phyloP scores from a whole-genome alignment of 2,888 invertebrate genomes.

The Pterostichus niger region DNA sequence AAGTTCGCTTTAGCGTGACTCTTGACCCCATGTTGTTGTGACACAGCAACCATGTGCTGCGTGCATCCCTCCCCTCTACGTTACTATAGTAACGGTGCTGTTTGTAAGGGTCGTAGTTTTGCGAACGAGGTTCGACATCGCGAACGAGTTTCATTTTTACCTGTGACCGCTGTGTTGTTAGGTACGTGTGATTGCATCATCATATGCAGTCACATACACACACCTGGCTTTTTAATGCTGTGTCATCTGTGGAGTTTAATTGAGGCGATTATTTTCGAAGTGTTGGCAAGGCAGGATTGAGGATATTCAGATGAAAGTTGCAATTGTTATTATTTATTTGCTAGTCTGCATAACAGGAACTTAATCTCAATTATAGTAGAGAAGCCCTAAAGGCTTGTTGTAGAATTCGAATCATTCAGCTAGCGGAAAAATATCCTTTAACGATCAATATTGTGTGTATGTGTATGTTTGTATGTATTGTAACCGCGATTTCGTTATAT shows the following conservation, averaged over 20 bases:
- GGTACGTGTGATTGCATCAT: slow-evolving; percentile 31
- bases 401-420: no score
- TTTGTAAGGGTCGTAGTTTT: slow-evolving; percentile 53
- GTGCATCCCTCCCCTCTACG: not conserved
- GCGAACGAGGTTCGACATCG: slow-evolving; percentile 5
- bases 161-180: slow-evolving; percentile 21
- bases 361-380: no score
- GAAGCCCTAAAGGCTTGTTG: no score
- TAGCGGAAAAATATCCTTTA: no score
- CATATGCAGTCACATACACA: not conserved
- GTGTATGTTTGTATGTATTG: no score
- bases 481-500: no score
- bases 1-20: not conserved
- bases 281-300: not conserved
- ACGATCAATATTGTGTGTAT: no score
- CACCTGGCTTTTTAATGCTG: slow-evolving; percentile 26
- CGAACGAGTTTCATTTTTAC: slow-evolving; percentile 52
- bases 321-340: no score
- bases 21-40: slow-evolving; percentile 30
- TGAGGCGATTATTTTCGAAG: slow-evolving; percentile 7
- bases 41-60: not conserved
- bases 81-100: slow-evolving; percentile 62
- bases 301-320: not conserved
- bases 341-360: no score
- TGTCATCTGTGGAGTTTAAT: slow-evolving; percentile 14